These are phyloP conservation scores for Oryzias javanicus DNA, from an alignment of 2,113 vertebrate genomes.

Conservation along the genomic window DNA sequence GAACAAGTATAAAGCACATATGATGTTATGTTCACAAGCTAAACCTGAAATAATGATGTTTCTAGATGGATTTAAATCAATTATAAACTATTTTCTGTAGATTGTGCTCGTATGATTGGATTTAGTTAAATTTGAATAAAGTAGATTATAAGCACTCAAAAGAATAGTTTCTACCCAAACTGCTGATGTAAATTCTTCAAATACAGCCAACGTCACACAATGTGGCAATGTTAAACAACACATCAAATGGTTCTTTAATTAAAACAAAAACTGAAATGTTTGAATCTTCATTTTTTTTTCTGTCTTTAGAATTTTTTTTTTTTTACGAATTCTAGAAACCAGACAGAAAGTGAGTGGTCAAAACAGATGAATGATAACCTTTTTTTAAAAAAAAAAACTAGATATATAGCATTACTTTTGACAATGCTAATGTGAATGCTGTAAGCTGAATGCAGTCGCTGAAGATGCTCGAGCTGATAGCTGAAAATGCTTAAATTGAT, in stretches of 20 bases:
- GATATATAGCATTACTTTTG: no score
- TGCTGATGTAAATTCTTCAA: constrained; percentile 3
- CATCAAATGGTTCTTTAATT: background rate
- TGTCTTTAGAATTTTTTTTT: background rate
- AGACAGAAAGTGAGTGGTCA: background rate
- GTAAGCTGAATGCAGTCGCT: no score
- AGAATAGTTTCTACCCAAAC: background rate
- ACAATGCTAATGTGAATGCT: no score
- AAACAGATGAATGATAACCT: constrained; percentile 1
- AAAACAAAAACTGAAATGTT: background rate
- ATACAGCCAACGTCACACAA: constrained; percentile 1
- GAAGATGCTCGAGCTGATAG: no score
- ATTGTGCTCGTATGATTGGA: constrained; percentile 11
- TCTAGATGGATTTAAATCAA: constrained; percentile 40
- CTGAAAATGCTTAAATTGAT: no score
- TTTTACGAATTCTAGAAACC: background rate
- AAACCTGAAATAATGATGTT: constrained; percentile 13
- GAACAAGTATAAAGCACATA: background rate
- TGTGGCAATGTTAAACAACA: background rate
- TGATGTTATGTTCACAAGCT: constrained; percentile 7
- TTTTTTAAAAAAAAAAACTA: constrained; percentile 6
- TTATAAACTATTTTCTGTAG: constrained; percentile 34
- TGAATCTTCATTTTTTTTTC: background rate
- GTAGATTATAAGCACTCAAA: background rate
- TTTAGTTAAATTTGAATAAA: constrained; percentile 1